Evolutionary conservation across 2,888 invertebrate genomes (phyloP), one percentile per base, ranked within the genome.

Genomic region (Platerodrilus igneus): DNA sequence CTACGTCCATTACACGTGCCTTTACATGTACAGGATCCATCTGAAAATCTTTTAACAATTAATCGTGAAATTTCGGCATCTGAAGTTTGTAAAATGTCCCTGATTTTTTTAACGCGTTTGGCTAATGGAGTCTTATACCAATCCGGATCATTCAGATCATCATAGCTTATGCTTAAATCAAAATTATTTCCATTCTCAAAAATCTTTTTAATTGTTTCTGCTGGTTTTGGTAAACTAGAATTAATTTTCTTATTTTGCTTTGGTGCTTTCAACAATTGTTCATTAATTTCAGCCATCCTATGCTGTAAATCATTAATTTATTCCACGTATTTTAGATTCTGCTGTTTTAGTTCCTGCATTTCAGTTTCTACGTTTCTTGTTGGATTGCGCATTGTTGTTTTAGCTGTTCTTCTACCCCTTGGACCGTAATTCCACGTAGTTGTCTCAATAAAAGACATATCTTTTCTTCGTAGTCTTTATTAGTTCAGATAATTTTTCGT

Each of bases 121-220:
- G 72, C 77, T 0, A 83, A 60, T 0, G 84, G 85, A 2, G 84
- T 83, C 21, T 75, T 75, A 19, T 66, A 67, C 84, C 84, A 85
- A 55, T 85, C 84, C 0, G 84, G 84, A 60, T 85, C 84, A n/a
- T n/a, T n/a, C 18, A 61, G 56, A 1, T 53, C 31, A 48, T 75
- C 69, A 49, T 73, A 70, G 3, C 37, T n/a, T n/a, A n/a, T n/a
- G n/a, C n/a, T n/a, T n/a, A n/a, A n/a, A n/a, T n/a, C n/a, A n/a
- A n/a, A n/a, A n/a, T n/a, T n/a, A n/a, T n/a, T n/a, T n/a, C n/a
- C n/a, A n/a, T n/a, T n/a, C n/a, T n/a, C n/a, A n/a, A n/a, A n/a
- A n/a, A n/a, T n/a, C n/a, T n/a, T n/a, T n/a, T n/a, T n/a, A n/a
- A n/a, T n/a, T n/a, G n/a, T n/a, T n/a, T n/a, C n/a, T n/a, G n/a